Evolutionary conservation across 2,113 vertebrate species (phyloP), one percentile per base, ranked within the genome.

Genomic region (Onychorhynchus coronatus): DNA sequence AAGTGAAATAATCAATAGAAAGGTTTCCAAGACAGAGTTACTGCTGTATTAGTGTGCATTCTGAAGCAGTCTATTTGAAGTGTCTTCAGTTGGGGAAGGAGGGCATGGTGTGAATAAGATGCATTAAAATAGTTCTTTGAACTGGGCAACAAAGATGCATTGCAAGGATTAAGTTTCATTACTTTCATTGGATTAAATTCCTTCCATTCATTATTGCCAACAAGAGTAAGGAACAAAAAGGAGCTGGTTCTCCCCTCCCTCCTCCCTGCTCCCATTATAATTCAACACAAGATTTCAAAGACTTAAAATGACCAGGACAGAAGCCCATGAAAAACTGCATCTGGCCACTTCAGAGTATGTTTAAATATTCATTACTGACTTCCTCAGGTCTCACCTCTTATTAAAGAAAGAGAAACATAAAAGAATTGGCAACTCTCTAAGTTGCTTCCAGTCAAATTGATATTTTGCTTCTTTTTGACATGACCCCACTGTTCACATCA

Each of bases 141-240:
- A 94, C 74, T 85, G 72, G 88, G 88, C 88, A 97, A 96, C 94
- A 97, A 97, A 97, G 95, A 93, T 91, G 91, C 91, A 95, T 83
- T 80, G 93, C 85, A 93, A 44, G 89, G 91, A 97, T 97, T 96
- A 97, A 89, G 73, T 86, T 94, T 92, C 97, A 97, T 97, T 96
- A 96, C 94, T 96, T 93, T 89, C 94, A 91, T 44, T 95, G 86
- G 91, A 93, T 96, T 97, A 96, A 95, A 95, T 94, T 93, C 92
- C 68, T 96, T 96, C 94, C 86, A 97, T 93, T 97, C 95, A 93
- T 91, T 97, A 79, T 66, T 89, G 92, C 67, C 72, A 96, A 85
- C 76, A 87, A 90, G 76, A 95, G 68, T 49, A 86, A 91, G 55
- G 81, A 92, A 97, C 77, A 96, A 96, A 94, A 96, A 95, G 74